These are phyloP conservation scores for Magallana nippona DNA, from an alignment of 2,888 invertebrate genomes.

Conservation along the genomic window DNA sequence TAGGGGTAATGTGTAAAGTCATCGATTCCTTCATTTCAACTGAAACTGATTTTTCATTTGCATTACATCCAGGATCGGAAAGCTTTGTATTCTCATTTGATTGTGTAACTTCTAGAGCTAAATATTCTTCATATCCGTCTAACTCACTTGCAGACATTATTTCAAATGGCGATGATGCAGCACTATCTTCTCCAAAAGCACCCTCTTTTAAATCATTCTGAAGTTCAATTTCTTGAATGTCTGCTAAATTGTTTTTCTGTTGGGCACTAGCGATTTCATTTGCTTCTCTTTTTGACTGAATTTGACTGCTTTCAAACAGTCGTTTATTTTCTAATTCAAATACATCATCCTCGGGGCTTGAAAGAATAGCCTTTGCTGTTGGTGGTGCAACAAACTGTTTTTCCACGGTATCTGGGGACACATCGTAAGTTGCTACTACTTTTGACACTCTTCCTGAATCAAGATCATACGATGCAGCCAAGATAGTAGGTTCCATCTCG, in stretches of 20 bases:
- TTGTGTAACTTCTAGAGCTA: conserved; percentile 47
- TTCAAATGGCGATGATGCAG: conserved; percentile 75
- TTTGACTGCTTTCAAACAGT: conserved; percentile 57
- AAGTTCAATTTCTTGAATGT: conserved; percentile 58
- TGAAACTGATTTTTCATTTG: neutral
- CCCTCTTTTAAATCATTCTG: conserved; percentile 63
- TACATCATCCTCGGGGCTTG: conserved; percentile 80
- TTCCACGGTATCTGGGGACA: conserved; percentile 78
- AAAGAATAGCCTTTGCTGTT: conserved; percentile 75
- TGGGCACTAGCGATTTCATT: conserved; percentile 36
- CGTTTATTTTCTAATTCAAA: conserved; percentile 78
- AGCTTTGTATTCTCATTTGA: neutral
- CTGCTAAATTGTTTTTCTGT: conserved; percentile 56
- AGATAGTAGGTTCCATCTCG: conserved; percentile 90
- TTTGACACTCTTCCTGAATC: conserved; percentile 81
- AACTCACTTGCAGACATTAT: conserved; percentile 71
- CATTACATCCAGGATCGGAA: neutral
- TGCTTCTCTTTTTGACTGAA: conserved; percentile 37
- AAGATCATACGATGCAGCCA: conserved; percentile 92
- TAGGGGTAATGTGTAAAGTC: conserved; percentile 54
- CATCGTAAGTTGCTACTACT: conserved; percentile 77
- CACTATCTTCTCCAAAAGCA: conserved; percentile 54
- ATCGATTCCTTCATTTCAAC: conserved; percentile 36
- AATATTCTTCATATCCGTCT: conserved; percentile 62
- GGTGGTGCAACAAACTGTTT: conserved; percentile 84